phyloP scores from a whole-genome alignment of 1,140 invertebrate species.

The Papilio aristodemus region DNA sequence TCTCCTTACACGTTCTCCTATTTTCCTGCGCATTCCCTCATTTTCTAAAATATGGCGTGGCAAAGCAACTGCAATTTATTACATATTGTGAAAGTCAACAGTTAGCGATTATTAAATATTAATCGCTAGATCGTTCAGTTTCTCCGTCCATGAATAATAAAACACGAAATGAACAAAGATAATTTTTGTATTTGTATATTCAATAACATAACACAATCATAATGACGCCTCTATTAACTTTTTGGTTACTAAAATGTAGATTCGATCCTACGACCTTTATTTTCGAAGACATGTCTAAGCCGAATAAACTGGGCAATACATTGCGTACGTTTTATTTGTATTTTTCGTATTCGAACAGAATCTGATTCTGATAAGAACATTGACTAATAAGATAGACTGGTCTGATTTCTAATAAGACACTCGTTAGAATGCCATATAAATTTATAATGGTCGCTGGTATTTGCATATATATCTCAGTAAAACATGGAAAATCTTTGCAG shows the following conservation, averaged over 20 bases:
- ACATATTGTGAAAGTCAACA: too few species aligned
- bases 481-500: constrained; percentile 34
- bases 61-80: too few species aligned
- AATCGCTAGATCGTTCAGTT: not conserved
- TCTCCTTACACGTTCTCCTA: too few species aligned
- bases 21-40: too few species aligned
- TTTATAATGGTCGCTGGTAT: constrained; percentile 27
- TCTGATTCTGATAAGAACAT: constrained; percentile 21
- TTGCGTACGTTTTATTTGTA: constrained; percentile 2
- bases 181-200: too few species aligned
- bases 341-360: constrained; percentile 11
- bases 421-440: constrained; percentile 33
- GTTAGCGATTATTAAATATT: too few species aligned
- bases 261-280: not conserved
- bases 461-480: constrained; percentile 31
- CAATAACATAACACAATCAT: too few species aligned
- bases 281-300: not conserved
- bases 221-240: too few species aligned
- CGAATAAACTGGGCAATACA: not conserved
- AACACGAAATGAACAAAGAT: not conserved
- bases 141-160: not conserved
- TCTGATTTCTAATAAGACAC: constrained; percentile 32
- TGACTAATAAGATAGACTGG: constrained; percentile 25
- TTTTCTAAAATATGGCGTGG: too few species aligned
- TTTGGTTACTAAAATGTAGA: not conserved